Evolutionary conservation across 37 sponge, comb jelly and placozoan species (phyloP).

Genomic region (Halichondria panicea): DNA sequence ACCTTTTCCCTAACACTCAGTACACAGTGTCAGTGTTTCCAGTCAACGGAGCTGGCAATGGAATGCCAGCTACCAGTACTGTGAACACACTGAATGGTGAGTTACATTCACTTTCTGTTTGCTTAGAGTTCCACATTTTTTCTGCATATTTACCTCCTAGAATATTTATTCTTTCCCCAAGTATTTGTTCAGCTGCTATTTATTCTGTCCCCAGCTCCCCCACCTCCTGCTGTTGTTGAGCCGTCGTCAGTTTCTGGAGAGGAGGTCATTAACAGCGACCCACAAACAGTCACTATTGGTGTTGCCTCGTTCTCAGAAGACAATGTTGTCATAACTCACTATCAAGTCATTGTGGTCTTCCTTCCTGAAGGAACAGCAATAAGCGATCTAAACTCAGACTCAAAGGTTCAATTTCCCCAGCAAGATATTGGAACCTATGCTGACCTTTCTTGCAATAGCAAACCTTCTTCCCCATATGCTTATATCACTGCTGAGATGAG

Average conservation of each 20-base stretch:
- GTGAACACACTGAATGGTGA: background rate
- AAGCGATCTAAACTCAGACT: background rate
- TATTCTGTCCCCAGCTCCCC: too few relatives aligned
- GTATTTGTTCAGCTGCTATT: too few relatives aligned
- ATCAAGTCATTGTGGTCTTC: conserved; percentile 52
- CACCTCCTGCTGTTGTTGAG: too few relatives aligned
- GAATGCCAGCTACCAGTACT: background rate
- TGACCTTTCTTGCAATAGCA: background rate
- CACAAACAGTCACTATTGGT: too few relatives aligned
- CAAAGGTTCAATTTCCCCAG: conserved; percentile 3
- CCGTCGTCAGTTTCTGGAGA: too few relatives aligned
- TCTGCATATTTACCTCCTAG: background rate
- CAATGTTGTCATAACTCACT: conserved; percentile 41
- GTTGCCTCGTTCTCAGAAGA: too few relatives aligned
- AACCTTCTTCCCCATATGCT: background rate
- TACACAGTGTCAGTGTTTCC: conserved; percentile 48
- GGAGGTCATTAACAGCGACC: too few relatives aligned
- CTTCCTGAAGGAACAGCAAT: background rate
- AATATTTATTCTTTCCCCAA: background rate
- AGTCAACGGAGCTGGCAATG: conserved; percentile 49
- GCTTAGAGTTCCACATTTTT: background rate
- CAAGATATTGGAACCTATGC: conserved; percentile 4
- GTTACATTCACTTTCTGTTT: background rate
- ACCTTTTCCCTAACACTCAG: conserved; percentile 32
- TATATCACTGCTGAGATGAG: conserved; percentile 71